Evolutionary conservation across 2,113 vertebrate species (phyloP).

Genomic region (Glaucidium brasilianum): DNA sequence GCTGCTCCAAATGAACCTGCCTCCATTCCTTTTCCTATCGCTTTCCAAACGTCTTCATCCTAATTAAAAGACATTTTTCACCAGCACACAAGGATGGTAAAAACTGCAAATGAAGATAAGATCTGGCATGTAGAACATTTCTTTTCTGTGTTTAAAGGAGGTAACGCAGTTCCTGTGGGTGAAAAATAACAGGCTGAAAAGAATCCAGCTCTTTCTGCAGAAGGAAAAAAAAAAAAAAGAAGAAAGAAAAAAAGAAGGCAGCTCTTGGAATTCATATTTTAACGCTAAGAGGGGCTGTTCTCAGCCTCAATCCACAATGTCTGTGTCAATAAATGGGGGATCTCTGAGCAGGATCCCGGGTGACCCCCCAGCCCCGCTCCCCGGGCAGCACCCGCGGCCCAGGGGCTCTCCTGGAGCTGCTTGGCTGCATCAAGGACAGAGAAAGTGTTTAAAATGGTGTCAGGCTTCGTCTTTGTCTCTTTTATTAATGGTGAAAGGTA

Average conservation of each 20-base stretch:
- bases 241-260: background rate
- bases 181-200: background rate
- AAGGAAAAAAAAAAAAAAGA: background rate
- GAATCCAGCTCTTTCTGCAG: background rate
- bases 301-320: background rate
- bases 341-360: background rate
- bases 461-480: background rate
- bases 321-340: background rate
- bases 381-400: background rate
- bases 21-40: background rate
- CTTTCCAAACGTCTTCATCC: background rate
- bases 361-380: no score
- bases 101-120: background rate
- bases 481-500: background rate
- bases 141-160: background rate
- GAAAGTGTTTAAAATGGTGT: rapidly evolving
- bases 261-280: background rate
- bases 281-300: background rate
- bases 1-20: background rate
- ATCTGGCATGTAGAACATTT: rapidly evolving
- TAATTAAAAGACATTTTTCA: background rate
- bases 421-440: background rate
- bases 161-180: background rate
- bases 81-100: background rate
- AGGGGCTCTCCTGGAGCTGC: background rate